Evolutionary conservation across 35 echinoderm and acorn worm species (phyloP), one percentile per base, ranked within the genome.

Genomic region (Chiridota heheva): DNA sequence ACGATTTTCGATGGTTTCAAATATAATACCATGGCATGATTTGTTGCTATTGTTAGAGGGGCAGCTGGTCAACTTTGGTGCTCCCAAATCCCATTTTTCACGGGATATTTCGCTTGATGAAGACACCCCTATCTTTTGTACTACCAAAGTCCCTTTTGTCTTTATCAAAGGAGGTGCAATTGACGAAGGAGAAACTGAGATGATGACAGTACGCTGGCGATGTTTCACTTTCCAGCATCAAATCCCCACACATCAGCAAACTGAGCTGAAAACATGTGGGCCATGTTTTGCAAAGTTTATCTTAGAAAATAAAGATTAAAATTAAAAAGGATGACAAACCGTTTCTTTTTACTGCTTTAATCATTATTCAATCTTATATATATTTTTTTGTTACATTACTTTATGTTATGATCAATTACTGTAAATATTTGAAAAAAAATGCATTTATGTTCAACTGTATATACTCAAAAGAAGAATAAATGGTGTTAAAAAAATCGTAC

Each of bases 21-120:
- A 67, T 16, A 67, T 67, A 18, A 67, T 67, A 22, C 63, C 63
- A 1, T 67, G 63, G 63, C 63, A 67, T 36, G 34, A 67, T 36
- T 36, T 67, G 26, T 34, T 67, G 16, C 30, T 67, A 3, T 30
- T 67, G 24, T 36, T 67, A 36, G 63, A 67, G 34, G 63, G 63
- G 63, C 16, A 13, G 17, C 36, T 67, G 63, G 63, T 67, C 2
- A 24, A 67, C 63, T 34, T 67, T 3, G 24, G 16, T 36, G 63
- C 63, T 34, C 63, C 63, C 48, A 67, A 67, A 67, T 30, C 24
- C 2, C 63, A 67, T 3, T 67, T 30, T 30, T 18, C 2, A 67
- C 16, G 25, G 26, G 63, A 67, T 28, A 26, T 67, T 25, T 5
- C 24, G n/a, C 18, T 44, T 15, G n/a, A 67, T 3, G 30, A 36